These are phyloP conservation scores for Rhodinocichla rosea DNA, from an alignment of 2,113 vertebrate genomes.

Conservation along the genomic window DNA sequence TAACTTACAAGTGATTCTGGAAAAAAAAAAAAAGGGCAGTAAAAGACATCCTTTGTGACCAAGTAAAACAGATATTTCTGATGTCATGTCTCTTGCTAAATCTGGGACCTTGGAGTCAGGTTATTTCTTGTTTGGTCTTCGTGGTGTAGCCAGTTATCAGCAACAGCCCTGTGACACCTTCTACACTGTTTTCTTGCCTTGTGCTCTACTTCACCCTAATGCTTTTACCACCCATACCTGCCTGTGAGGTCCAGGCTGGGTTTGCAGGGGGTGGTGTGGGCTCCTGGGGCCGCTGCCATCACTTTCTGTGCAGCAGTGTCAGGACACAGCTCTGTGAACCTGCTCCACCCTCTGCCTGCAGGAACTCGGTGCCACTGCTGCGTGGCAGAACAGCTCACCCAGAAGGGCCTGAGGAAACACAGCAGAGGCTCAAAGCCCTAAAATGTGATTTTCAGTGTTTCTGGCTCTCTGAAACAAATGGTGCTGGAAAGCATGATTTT, in stretches of 20 bases:
- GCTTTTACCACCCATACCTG: background rate
- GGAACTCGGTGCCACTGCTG: background rate
- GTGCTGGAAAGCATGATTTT: background rate
- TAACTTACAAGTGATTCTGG: background rate
- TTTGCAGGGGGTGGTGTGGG: background rate
- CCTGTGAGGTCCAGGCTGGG: background rate
- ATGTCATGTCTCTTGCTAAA: background rate
- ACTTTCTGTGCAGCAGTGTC: rapidly evolving
- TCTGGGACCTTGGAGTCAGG: background rate
- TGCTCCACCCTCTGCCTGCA: background rate
- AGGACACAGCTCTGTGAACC: rapidly evolving
- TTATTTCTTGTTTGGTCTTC: background rate
- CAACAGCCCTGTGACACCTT: background rate
- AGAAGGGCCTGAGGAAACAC: background rate
- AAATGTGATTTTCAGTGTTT: background rate
- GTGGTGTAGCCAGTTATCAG: background rate
- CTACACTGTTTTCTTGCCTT: background rate
- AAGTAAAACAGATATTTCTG: background rate
- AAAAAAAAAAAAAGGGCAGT: background rate
- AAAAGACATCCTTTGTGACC: background rate
- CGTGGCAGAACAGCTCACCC: rapidly evolving
- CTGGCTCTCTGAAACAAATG: background rate
- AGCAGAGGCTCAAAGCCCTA: background rate
- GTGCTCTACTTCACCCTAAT: background rate
- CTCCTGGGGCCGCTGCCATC: rapidly evolving